phyloP scores from a whole-genome alignment of 2,113 vertebrate species.

The Suricata suricatta region DNA sequence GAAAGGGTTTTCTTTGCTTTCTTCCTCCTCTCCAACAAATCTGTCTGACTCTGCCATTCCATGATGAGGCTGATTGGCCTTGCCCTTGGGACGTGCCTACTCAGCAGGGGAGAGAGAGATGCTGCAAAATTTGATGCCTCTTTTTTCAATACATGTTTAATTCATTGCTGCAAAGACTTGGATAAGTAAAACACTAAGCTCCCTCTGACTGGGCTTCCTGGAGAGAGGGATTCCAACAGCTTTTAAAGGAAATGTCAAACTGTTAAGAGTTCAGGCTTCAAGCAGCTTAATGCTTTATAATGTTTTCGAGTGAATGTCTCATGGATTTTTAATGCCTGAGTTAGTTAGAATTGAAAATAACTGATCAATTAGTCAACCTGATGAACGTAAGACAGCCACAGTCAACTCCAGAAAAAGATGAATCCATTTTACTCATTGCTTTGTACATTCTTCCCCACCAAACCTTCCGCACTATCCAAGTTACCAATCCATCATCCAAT shows the following conservation, averaged over 20 bases:
- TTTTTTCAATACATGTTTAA: conserved; percentile 82
- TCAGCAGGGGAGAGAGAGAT: conserved; percentile 75
- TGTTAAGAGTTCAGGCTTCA: conserved; percentile 74
- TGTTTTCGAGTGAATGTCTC: not conserved
- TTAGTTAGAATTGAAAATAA: conserved; percentile 69
- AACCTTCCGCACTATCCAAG: not conserved
- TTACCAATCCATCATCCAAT: conserved; percentile 18
- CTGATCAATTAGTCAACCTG: conserved; percentile 57
- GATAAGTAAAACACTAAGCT: conserved; percentile 68
- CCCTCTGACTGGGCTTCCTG: not conserved
- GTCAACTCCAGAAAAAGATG: conserved; percentile 34
- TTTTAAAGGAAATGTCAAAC: conserved; percentile 72
- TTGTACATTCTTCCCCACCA: conserved; percentile 25
- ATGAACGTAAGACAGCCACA: conserved; percentile 12
- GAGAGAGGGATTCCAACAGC: conserved; percentile 41
- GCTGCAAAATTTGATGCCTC: conserved; percentile 74
- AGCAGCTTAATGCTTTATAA: conserved; percentile 63
- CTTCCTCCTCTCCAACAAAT: conserved; percentile 71
- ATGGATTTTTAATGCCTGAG: conserved; percentile 51
- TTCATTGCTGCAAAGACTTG: conserved; percentile 76
- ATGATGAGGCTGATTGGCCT: conserved; percentile 69
- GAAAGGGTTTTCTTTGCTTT: conserved; percentile 66
- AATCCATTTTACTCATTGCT: conserved; percentile 19
- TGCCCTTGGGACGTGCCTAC: conserved; percentile 71
- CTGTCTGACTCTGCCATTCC: conserved; percentile 53